Percentiles rank a stretch among this genome's conserved stretches.
Evolutionary conservation across 2,888 invertebrate species (phyloP).

Genomic region (Macroteleia sp.): DNA sequence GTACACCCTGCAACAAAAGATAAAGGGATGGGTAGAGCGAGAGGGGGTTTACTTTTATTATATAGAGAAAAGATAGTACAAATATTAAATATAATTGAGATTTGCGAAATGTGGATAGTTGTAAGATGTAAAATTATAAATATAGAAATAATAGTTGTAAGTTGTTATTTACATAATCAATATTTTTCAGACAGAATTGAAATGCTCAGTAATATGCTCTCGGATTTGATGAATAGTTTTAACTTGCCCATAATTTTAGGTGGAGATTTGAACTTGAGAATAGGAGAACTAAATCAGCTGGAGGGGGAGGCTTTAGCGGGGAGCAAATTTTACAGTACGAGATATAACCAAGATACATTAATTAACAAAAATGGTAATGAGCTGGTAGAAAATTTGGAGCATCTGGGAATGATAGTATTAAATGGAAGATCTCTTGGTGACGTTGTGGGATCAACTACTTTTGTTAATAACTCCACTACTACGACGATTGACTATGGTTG

Average conservation of each 20-base stretch:
- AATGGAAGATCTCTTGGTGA: conserved; percentile 14
- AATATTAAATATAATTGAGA: neutral
- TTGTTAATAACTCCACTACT: neutral
- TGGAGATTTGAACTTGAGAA: neutral
- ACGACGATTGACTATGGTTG: too few relatives aligned
- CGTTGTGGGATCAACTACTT: neutral
- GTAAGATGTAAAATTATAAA: neutral
- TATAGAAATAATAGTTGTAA: neutral
- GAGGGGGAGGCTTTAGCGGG: neutral
- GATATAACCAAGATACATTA: neutral
- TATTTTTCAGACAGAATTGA: conserved; percentile 1
- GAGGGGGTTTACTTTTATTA: neutral
- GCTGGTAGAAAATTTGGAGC: neutral
- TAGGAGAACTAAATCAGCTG: neutral
- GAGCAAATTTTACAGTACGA: neutral
- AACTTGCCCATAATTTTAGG: neutral
- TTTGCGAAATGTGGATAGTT: neutral
- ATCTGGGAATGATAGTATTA: neutral
- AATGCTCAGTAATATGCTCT: neutral
- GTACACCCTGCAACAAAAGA: neutral
- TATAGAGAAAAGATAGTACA: neutral
- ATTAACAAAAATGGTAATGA: conserved; percentile 5
- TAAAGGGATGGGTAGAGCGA: neutral
- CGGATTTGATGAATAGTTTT: neutral
- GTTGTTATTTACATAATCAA: neutral